Evolutionary conservation across 2,797 vertebrate genomes (phyloP).

Genomic region (Esox masquinongy): DNA sequence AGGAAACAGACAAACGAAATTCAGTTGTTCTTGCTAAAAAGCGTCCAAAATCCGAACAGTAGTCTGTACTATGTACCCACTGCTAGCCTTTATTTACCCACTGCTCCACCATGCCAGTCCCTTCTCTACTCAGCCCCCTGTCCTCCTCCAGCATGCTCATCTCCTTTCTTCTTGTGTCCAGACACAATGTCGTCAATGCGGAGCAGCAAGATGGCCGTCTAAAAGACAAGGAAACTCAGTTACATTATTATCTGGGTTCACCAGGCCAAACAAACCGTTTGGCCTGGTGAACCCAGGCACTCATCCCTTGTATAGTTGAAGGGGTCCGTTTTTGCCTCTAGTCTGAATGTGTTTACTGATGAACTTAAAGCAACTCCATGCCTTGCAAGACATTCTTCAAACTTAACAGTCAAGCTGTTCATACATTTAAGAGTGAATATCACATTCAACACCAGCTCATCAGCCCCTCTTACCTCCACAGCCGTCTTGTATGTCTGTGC

Average conservation of each 20-base stretch:
- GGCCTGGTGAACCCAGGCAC: no score
- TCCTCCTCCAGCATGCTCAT: constrained; percentile 60
- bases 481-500: constrained; percentile 95
- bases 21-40: neutral
- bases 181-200: constrained; percentile 96
- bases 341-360: constrained; percentile 21
- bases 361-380: constrained; percentile 1
- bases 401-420: neutral
- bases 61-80: neutral
- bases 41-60: neutral
- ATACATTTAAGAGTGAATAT: neutral
- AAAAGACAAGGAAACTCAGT: constrained; percentile 2
- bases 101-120: neutral
- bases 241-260: neutral
- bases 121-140: constrained; percentile 65
- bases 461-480: constrained; percentile 69
- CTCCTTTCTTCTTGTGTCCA: constrained; percentile 91
- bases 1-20: neutral
- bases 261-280: no score
- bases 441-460: constrained; percentile 55
- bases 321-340: constrained; percentile 14
- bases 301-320: neutral
- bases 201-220: constrained; percentile 91
- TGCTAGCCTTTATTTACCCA: neutral
- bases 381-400: neutral